These are phyloP conservation scores for Formicarius rufipectus DNA, from an alignment of 2,113 vertebrate genomes.

Conservation along the genomic window DNA sequence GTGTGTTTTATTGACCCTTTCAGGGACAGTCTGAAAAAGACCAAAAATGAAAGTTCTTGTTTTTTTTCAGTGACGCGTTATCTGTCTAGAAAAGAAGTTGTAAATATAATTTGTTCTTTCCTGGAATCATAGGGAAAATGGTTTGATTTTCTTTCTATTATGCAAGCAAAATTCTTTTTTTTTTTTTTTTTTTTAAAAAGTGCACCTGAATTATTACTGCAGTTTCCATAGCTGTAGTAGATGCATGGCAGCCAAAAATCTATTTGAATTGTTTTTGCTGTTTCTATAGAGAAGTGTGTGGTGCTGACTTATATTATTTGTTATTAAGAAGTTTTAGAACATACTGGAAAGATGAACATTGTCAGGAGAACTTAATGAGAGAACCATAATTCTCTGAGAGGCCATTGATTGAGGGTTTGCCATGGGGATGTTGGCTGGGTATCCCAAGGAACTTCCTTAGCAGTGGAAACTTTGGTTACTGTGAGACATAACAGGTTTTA, in stretches of 20 bases:
- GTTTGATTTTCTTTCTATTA: neutral
- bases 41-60: neutral
- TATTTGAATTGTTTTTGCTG: constrained; percentile 21
- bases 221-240: neutral
- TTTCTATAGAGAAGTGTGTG: constrained; percentile 40
- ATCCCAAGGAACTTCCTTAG: neutral
- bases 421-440: neutral
- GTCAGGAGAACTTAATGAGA: constrained; percentile 27
- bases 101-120: neutral
- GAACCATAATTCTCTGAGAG: constrained; percentile 37
- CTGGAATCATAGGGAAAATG: neutral
- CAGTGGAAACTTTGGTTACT: neutral
- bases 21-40: neutral
- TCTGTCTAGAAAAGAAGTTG: neutral
- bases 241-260: neutral
- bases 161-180: neutral
- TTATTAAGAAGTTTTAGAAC: neutral
- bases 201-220: neutral
- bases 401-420: neutral
- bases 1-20: neutral
- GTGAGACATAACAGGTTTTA: neutral
- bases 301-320: neutral
- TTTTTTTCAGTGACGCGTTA: neutral
- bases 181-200: neutral
- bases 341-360: neutral